Base-by-base conservation (phyloP, 2,113 vertebrate genomes). In the Chaetorhynchus papuensis region DNA sequence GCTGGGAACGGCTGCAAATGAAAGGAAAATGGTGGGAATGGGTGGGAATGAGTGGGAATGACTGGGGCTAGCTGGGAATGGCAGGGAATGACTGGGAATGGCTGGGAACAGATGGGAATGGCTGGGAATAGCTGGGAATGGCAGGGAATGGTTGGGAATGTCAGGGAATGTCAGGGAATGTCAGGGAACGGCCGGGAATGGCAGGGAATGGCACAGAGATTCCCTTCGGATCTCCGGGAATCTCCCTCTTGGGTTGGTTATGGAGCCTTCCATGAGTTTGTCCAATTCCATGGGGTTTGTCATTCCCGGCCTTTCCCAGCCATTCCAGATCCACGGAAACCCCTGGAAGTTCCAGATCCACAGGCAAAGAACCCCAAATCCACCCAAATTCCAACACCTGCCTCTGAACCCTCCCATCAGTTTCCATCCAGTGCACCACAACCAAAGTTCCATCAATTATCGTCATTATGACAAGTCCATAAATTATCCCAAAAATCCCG, bases 101-200 rank as follows among this genome's bases (percentile, higher is more conserved):
- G 1, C 0, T 30, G 19, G 10, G 31, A 28, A 28, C 59, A 5
- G 1, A 1, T 13, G 31, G 19, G 13, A 70, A 30, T 30, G 2
- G 12, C 1, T 13, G 47, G 44, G 44, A 47, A 57, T n/a, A 20
- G 3, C 8, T 6, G 12, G 33, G 56, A n/a, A 57, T 23, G 33
- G 2, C 3, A 7, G 9, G 21, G 22, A 57, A n/a, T 57, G 19
- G 1, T 2, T 15, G 12, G 54, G 31, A n/a, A 9, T 56, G 31
- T 5, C 12, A 33, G 53, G 16, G 30, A 54, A n/a, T n/a, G n/a
- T n/a, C n/a, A n/a, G 10, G 28, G 28, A 30, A 30, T 30, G 52
- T 1, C 4, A 11, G 28, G 30, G 17, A 53, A 53, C 12, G 28
- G 4, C 4, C 5, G 18, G 53, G 30, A 54, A 56, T 56, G 53